These are phyloP conservation scores for Columba guinea DNA, from an alignment of 2,797 vertebrate genomes.

Conservation along the genomic window DNA sequence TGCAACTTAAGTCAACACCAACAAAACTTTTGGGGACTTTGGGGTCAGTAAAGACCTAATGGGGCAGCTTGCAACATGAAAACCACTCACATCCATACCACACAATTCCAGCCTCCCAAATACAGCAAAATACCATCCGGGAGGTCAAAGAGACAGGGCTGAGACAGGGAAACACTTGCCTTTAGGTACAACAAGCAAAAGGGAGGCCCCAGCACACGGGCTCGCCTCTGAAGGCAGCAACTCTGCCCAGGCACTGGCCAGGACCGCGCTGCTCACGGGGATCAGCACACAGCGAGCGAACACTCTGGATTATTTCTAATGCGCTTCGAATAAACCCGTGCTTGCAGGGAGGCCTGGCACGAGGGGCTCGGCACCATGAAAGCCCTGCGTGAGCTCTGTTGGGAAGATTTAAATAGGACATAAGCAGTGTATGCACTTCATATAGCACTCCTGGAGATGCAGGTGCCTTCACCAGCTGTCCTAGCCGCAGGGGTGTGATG, in stretches of 20 bases:
- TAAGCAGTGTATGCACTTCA: not conserved
- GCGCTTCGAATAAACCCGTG: not conserved
- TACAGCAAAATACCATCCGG: not conserved
- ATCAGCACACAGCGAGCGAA: not conserved
- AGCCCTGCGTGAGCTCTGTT: not conserved
- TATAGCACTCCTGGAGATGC: not conserved
- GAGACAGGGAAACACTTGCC: not conserved
- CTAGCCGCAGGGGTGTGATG: accelerated
- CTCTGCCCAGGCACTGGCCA: not conserved
- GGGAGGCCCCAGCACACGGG: accelerated
- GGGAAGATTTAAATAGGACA: not conserved
- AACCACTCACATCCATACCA: not conserved
- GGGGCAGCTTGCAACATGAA: not conserved
- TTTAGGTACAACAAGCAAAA: not conserved
- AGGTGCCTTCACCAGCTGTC: not conserved
- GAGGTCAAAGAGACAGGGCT: not conserved
- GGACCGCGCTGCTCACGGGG: accelerated
- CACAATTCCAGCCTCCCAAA: not conserved
- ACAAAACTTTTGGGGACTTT: not conserved
- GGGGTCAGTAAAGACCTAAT: not conserved
- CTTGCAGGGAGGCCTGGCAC: not conserved
- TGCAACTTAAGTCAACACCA: not conserved
- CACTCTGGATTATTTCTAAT: conserved; percentile 10
- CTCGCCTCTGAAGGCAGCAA: not conserved
- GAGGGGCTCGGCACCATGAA: not conserved